Evolutionary conservation across 2,113 vertebrate species (phyloP).

Genomic region (Silurus glanis): DNA sequence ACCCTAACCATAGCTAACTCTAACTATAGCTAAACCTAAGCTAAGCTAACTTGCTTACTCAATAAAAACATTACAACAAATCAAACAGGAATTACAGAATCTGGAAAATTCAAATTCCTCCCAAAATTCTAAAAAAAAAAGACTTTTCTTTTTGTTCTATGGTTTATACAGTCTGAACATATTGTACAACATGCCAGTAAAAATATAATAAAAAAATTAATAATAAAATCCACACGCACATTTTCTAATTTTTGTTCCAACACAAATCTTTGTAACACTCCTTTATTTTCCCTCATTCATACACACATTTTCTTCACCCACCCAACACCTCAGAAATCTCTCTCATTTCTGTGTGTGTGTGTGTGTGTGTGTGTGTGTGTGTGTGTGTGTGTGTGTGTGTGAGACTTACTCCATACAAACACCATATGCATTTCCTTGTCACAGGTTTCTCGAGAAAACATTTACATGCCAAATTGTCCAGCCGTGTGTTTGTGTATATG

Average conservation of each 20-base stretch:
- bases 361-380: conserved; percentile 10
- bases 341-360: not conserved
- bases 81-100: not conserved
- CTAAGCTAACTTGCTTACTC: not conserved
- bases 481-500: conserved; percentile 17
- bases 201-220: too few species aligned
- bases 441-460: conserved; percentile 10
- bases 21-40: not conserved
- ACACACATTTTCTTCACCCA: conserved; percentile 16
- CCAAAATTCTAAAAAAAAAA: not conserved
- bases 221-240: not conserved
- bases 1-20: too few species aligned
- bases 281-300: conserved; percentile 5
- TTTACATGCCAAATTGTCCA: conserved; percentile 17
- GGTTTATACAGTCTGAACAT: not conserved
- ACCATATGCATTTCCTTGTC: not conserved
- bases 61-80: not conserved
- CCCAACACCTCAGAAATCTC: conserved; percentile 4
- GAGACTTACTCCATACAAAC: conserved; percentile 2
- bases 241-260: not conserved
- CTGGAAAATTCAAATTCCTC: not conserved
- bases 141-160: not conserved
- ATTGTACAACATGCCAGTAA: not conserved
- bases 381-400: conserved; percentile 22
- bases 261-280: conserved; percentile 2